Evolutionary conservation across 2,113 vertebrate genomes (phyloP).

Genomic region (Corydoras sp.): DNA sequence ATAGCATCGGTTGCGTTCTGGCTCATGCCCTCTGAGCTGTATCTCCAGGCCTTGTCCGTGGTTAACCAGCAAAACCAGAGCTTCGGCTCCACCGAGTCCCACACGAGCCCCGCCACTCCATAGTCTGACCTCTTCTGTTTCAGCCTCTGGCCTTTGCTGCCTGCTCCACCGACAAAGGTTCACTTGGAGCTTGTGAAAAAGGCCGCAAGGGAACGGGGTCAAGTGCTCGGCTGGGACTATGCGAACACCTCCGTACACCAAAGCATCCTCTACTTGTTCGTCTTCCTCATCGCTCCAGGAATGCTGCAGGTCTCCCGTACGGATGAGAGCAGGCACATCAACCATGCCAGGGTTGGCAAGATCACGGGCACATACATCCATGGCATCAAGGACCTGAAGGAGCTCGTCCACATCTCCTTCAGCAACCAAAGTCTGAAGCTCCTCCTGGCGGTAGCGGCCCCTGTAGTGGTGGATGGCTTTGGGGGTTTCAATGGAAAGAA

Average conservation of each 20-base stretch:
- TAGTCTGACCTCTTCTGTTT: constrained; percentile 81
- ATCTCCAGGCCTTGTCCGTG: constrained; percentile 96
- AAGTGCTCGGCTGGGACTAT: constrained; percentile 92
- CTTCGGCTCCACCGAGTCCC: constrained; percentile 77
- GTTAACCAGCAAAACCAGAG: constrained; percentile 90
- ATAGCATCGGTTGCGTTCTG: constrained; percentile 83
- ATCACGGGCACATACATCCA: constrained; percentile 94
- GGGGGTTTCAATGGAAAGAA: constrained; percentile 87
- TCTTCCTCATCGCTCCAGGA: constrained; percentile 95
- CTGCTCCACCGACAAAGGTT: constrained; percentile 95
- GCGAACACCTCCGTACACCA: constrained; percentile 88
- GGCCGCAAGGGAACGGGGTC: constrained; percentile 88
- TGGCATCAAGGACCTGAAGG: constrained; percentile 92
- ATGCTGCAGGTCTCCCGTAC: constrained; percentile 85
- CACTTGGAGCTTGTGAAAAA: constrained; percentile 97
- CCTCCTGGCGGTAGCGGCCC: constrained; percentile 90
- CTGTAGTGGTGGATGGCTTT: constrained; percentile 96
- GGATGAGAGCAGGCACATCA: constrained; percentile 92
- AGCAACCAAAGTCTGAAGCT: constrained; percentile 84
- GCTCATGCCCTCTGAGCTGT: constrained; percentile 83
- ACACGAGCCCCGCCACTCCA: constrained; percentile 91
- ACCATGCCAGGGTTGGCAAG: constrained; percentile 86
- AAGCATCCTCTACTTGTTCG: constrained; percentile 76
- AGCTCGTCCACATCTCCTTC: constrained; percentile 92
- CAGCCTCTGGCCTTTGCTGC: constrained; percentile 81